phyloP scores from a whole-genome alignment of 2,113 vertebrate species.

The Gyps fulvus region DNA sequence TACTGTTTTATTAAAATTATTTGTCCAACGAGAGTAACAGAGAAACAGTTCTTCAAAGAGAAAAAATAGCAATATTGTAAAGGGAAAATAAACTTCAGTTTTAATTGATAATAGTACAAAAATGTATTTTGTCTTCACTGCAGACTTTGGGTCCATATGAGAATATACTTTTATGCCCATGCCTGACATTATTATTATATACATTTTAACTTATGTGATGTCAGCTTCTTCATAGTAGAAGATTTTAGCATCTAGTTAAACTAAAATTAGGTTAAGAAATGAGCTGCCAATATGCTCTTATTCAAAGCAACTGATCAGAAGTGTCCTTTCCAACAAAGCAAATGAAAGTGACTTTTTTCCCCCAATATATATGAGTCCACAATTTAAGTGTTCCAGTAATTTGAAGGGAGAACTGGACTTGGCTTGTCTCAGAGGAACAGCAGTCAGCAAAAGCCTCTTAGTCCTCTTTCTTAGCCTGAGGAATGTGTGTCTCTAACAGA shows the following conservation, averaged over 20 bases:
- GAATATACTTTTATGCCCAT: not conserved
- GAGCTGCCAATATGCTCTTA: not conserved
- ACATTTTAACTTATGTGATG: not conserved
- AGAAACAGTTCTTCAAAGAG: not conserved
- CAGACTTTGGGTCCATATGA: not conserved
- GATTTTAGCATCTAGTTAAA: not conserved
- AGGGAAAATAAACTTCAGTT: not conserved
- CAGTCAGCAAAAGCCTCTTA: constrained; percentile 73
- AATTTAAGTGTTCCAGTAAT: constrained; percentile 20
- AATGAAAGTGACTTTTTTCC: not conserved
- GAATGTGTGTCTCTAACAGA: constrained; percentile 68
- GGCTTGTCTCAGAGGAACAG: constrained; percentile 64
- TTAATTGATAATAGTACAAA: not conserved
- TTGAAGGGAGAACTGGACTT: constrained; percentile 10
- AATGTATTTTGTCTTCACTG: not conserved
- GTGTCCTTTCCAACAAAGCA: not conserved
- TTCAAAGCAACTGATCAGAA: not conserved
- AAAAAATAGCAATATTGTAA: not conserved
- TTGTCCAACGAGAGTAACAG: not conserved
- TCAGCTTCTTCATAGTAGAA: not conserved
- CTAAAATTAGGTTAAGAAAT: not conserved
- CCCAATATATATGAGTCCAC: not conserved
- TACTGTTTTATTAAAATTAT: not conserved
- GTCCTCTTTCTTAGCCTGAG: constrained; percentile 63
- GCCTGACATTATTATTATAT: not conserved